Base-by-base conservation (phyloP, 2,113 vertebrate species). In the Leuciscus idus region DNA sequence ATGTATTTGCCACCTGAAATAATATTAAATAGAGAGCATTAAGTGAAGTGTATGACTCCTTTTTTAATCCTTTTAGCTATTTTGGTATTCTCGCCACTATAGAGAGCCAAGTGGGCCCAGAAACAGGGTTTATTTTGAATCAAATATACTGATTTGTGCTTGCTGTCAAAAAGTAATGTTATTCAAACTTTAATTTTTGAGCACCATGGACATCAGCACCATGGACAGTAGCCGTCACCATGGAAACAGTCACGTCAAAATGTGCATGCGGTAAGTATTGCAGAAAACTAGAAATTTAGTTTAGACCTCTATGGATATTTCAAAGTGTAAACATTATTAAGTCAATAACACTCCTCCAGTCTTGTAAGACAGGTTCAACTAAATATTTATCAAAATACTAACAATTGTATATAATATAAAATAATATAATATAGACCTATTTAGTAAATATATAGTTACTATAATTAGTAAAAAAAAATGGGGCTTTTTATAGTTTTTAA, bases 211-310 rank as follows among this genome's bases (percentile, higher is more conserved):
- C 26, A 89, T 89, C 89, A 90, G 89, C 66, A 91, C 88, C 88
- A 88, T 90, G 89, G 89, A 91, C 90, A 91, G 90, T 79, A 52
- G 72, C 84, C 11, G 23, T 55, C 33, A 85, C 70, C 33, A 72
- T 57, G 21, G 73, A 62, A 84, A 28, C 36, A 74, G 13, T 80
- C 23, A 6, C 21, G 59, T 33, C n/a, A 50, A 36, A 23, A 28
- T n/a, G 39, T 36, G 33, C 43, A 68, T 62, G 4, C 59, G 50
- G 84, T 85, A 9, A 50, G 46, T 79, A 13, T 26, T 57, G 48
- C 33, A 43, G 36, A 43, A 43, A 43, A 4, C 19, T 70, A 68
- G 17, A 55, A 19, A 21, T 52, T 52, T 52, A 70, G 33, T 39
- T 43, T 39, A 19, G 66, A 10, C 33, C 8, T 70, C 33, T 70